Base-by-base conservation (phyloP, 2,797 vertebrate genomes). In the Neosilurus mollespiculum region DNA sequence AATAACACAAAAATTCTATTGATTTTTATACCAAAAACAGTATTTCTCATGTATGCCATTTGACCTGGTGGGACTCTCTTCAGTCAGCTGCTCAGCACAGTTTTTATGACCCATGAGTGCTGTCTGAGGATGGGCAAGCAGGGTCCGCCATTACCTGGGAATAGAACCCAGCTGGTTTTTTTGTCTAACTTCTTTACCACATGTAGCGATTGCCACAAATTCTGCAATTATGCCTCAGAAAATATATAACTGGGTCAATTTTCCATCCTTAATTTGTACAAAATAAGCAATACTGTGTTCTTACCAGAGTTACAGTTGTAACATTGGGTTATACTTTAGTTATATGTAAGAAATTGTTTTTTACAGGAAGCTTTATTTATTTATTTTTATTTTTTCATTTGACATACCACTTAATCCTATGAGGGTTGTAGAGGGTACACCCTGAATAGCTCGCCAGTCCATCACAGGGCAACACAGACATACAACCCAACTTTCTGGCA, bases 1-100 rank as follows among this genome's bases (percentile, higher is more conserved):
- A 92, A 91, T 91, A 94, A 87, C 90, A 73, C 89, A 90, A 87
- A 86, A 92, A 90, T 71, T 89, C 90, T 87, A 92, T 92, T 91
- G 92, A 93, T 93, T 93, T 90, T 84, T 30, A 78, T 80, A 85
- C 67, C 75, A 85, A 87, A 84, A 91, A 90, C 71, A 54, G 18
- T 64, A 43, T 34, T 84, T 90, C 89, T 91, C 90, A 87, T 92
- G 90, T 87, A 90, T 77, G 26, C 90, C 86, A 87, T 92, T 94
- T 91, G 91, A 90, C 89, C 90, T 92, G 91, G 89, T 87, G 85
- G 73, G 89, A 84, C 78, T 86, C 80, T 82, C 73, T 71, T 86
- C 64, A 80, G 34, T 72, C n/a, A 34, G 73, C 15, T 79, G 56
- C 56, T 70, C 78, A 61, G 79, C 58, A 75, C 78, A 76, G 54